Percentiles rank a stretch among this genome's conserved stretches.
phyloP scores from a whole-genome alignment of 2,888 invertebrate genomes.

The Dynastes grantii region DNA sequence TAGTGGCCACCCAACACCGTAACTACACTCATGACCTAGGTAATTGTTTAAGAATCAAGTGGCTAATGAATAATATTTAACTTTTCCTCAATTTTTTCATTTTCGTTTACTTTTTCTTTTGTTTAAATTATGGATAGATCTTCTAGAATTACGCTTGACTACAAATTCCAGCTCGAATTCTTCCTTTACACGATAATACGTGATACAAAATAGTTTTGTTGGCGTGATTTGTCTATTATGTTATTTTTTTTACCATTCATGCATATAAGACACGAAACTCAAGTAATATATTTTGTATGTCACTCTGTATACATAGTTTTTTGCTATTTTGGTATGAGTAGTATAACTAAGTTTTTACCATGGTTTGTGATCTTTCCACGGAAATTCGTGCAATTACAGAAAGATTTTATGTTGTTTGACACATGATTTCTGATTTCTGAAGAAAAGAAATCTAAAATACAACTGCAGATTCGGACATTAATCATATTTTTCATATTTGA shows the following conservation, averaged over 20 bases:
- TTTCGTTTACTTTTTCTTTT: conserved; percentile 60
- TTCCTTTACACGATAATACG: conserved; percentile 50
- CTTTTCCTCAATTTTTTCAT: conserved; percentile 1
- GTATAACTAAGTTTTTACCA: conserved; percentile 47
- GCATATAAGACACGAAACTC: conserved; percentile 28
- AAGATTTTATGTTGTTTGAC: conserved; percentile 26
- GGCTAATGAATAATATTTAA: conserved; percentile 23
- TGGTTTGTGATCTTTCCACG: conserved; percentile 21
- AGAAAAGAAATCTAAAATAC: too few relatives aligned
- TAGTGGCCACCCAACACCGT: conserved; percentile 77
- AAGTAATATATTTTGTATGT: conserved; percentile 50
- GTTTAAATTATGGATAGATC: conserved; percentile 61
- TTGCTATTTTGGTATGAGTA: conserved; percentile 61
- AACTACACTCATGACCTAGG: conserved; percentile 77
- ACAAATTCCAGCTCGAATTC: conserved; percentile 65
- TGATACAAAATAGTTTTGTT: conserved; percentile 56
- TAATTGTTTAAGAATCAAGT: conserved; percentile 67
- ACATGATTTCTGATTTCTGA: background rate
- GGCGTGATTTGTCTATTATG: conserved; percentile 58
- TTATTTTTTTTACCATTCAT: conserved; percentile 36
- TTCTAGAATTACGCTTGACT: conserved; percentile 70
- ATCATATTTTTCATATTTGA: too few relatives aligned
- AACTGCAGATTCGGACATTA: too few relatives aligned
- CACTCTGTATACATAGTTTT: conserved; percentile 53
- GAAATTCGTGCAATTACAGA: conserved; percentile 7